Percentiles rank a stretch among this genome's conserved stretches.
phyloP scores from a whole-genome alignment of 2,797 vertebrate species.

The Enteromius paludinosus region DNA sequence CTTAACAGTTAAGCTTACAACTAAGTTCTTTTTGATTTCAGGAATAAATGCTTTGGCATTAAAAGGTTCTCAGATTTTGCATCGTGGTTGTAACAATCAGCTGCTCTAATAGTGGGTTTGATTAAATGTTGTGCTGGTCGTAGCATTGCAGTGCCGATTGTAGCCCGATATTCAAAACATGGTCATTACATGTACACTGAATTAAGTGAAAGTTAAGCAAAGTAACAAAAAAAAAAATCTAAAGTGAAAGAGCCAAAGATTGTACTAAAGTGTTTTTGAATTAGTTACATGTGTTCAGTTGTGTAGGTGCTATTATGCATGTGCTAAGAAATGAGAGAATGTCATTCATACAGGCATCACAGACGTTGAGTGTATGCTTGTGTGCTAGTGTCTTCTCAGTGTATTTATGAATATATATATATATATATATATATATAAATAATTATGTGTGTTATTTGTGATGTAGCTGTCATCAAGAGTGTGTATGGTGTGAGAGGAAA shows the following conservation, averaged over 20 bases:
- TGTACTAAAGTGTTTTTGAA: background rate
- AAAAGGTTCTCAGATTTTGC: background rate
- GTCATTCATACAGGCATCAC: background rate
- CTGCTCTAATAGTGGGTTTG: constrained; percentile 16
- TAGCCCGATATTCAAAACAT: constrained; percentile 1
- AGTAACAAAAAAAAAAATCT: background rate
- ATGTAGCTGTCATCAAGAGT: constrained; percentile 40
- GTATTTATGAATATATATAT: background rate
- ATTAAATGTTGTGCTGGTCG: background rate
- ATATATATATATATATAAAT: no score
- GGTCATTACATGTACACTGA: background rate
- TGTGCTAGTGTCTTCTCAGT: constrained; percentile 1
- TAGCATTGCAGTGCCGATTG: constrained; percentile 10
- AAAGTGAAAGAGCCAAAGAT: background rate
- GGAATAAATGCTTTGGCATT: constrained; percentile 17
- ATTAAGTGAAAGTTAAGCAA: background rate
- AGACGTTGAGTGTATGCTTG: background rate
- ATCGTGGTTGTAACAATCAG: constrained; percentile 22
- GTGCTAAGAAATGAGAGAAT: background rate
- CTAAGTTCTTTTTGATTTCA: background rate
- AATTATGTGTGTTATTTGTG: constrained; percentile 29
- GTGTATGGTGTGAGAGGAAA: constrained; percentile 43
- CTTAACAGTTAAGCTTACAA: constrained; percentile 12
- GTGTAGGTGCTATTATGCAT: background rate
- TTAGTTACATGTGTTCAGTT: background rate